Evolutionary conservation across 2,113 vertebrate species (phyloP), one percentile per base, ranked within the genome.

Genomic region (Galemys pyrenaicus): DNA sequence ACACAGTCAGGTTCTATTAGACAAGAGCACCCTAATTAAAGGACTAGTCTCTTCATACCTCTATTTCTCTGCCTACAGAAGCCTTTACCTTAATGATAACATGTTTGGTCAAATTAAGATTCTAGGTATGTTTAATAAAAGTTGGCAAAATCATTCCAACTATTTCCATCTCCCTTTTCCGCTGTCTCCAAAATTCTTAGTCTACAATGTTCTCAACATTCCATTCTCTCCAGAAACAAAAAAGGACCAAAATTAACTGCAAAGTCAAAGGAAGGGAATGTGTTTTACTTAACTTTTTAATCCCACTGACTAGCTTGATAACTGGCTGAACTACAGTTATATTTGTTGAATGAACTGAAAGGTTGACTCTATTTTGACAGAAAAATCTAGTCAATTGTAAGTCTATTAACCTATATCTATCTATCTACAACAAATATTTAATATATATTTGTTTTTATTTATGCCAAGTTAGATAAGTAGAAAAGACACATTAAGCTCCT

Each of bases 211-310:
- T 79, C 41, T 73, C 73, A 49, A 79, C 54, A 94, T 80, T 81
- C 51, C 81, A 32, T 70, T 94, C 44, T 89, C 68, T 15, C 22
- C 49, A 70, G 22, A 86, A 89, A 56, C 20, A 49, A 85, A 64
- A 92, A 75, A 75, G 60, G 26, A 81, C 79, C 77, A 96, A 94
- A 89, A 70, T 0, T 62, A 24, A 75, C 35, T 51, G 24, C 37
- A 58, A 77, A 93, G 22, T 83, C 49, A 65, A 89, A 19, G 39
- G 11, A 94, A 94, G 37, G 9, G 81, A 92, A 8, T 74, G 26
- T 37, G 4, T 92, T 73, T 92, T 70, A 54, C 28, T 58, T 7
- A n/a, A 37, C n/a, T 80, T 85, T 88, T 89, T 77, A 85, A 86
- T 67, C 26, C 56, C 30, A 78, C 7, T 58, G 20, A n/a, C 49